Evolutionary conservation across 2,113 vertebrate species (phyloP), one percentile per base, ranked within the genome.

Genomic region (Burhinus oedicnemus): DNA sequence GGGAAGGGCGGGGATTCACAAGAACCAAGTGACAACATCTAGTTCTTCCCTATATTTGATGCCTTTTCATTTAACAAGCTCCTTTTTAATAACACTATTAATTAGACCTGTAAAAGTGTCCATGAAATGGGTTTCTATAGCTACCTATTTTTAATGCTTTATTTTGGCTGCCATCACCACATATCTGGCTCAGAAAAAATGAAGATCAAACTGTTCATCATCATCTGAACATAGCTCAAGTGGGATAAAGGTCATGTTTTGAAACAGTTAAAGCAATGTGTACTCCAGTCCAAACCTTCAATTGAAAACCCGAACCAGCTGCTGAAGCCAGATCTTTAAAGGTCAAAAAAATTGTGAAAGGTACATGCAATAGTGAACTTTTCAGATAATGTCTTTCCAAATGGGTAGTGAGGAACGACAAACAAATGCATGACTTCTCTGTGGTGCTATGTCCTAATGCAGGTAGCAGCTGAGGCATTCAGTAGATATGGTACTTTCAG

Each of bases 371-470:
- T 22, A 57, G 19, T 27, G 30, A 92, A 74, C 38, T 69, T 83
- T 72, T 83, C 49, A 78, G 65, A 44, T 72, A 78, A 78, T 22
- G 13, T 78, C 12, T 49, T 49, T 68, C 70, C 57, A 89, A 91
- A 82, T 44, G 30, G 21, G 22, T 42, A 23, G 10, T 38, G 45
- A 78, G 51, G 42, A 90, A 44, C 49, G 58, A 42, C 27, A 94
- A 76, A 58, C 45, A 93, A 87, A 75, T 21, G 34, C 44, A 69
- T 80, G 40, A 49, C n/a, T 75, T 87, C 8, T 65, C 27, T 0
- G 0, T 54, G 15, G 8, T 61, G 13, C 8, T n/a, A 17, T 8
- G 6, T 54, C 27, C 47, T 55, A 57, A 72, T 3, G 19, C 4
- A 1, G 65, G 21, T 36, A 45, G 27, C 23, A 71, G 18, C 19